Evolutionary conservation across 1,140 invertebrate species (phyloP).

Genomic region (Pseudomyrmex gracilis): DNA sequence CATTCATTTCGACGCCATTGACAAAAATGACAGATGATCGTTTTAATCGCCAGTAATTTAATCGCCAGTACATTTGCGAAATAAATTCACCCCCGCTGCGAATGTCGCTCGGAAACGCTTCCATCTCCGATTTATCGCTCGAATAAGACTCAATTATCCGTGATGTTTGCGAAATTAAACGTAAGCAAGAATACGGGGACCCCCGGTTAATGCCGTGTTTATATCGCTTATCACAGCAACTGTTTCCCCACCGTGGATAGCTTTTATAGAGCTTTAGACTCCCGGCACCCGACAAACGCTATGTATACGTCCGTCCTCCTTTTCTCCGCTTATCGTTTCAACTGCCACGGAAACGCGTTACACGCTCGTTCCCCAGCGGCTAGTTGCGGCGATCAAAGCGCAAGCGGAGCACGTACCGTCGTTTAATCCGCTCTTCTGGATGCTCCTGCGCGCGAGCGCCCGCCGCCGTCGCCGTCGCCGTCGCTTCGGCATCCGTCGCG

Average conservation of each 20-base stretch:
- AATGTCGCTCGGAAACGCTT: no score
- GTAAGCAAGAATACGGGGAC: neutral
- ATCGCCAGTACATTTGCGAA: neutral
- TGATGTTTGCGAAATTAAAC: neutral
- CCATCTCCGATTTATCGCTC: no score
- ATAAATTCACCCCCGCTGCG: neutral
- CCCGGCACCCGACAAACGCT: constrained; percentile 6
- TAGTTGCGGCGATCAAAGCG: constrained; percentile 45
- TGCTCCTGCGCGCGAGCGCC: constrained; percentile 23
- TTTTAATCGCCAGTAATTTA: neutral
- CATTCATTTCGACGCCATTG: no score
- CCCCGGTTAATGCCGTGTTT: constrained; percentile 20
- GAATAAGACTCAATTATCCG: no score
- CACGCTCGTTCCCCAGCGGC: constrained; percentile 33
- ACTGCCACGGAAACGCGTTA: constrained; percentile 13
- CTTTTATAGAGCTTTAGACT: constrained; percentile 27
- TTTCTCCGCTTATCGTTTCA: neutral
- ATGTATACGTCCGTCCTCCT: neutral
- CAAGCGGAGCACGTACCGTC: constrained; percentile 53
- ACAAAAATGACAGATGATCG: no score
- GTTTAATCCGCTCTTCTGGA: constrained; percentile 58
- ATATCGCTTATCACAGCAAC: constrained; percentile 21
- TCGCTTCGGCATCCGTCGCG: constrained; percentile 27
- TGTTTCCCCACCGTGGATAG: neutral
- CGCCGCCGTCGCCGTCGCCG: neutral